Percentiles rank a stretch among this genome's conserved stretches.
Evolutionary conservation across 2,113 vertebrate species (phyloP).

Genomic region (Salvelinus namaycush): DNA sequence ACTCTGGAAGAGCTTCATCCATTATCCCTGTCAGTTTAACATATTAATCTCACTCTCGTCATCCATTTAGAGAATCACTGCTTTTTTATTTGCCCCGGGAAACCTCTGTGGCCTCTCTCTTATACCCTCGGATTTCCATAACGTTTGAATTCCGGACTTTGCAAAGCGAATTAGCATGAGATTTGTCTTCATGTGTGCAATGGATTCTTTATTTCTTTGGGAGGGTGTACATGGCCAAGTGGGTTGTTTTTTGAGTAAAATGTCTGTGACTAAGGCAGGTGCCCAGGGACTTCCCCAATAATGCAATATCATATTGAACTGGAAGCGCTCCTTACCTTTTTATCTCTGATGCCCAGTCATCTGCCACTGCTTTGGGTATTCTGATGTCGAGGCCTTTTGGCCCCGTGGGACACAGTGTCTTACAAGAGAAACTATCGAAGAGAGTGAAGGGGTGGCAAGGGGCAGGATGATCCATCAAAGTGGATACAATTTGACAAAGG

Average conservation of each 20-base stretch:
- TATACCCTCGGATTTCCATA: neutral
- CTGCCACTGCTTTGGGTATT: no score
- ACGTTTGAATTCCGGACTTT: neutral
- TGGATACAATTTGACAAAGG: neutral
- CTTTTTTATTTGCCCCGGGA: neutral
- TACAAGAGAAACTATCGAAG: neutral
- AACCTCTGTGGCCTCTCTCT: neutral
- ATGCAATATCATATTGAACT: constrained; percentile 44
- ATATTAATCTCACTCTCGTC: neutral
- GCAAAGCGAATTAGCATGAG: neutral
- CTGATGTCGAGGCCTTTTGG: no score
- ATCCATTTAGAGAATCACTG: neutral
- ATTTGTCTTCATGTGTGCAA: neutral
- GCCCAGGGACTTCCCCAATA: constrained; percentile 47
- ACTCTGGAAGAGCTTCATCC: neutral
- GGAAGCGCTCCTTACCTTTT: constrained; percentile 31
- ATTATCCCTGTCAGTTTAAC: neutral
- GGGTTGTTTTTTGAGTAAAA: neutral
- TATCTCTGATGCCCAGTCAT: no score
- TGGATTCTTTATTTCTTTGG: neutral
- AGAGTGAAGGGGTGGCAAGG: neutral
- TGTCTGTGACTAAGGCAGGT: constrained; percentile 20
- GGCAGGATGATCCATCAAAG: neutral
- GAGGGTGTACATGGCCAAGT: neutral
- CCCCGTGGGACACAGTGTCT: no score